Evolutionary conservation across 2,113 vertebrate genomes (phyloP).

Genomic region (Epinephelus fuscoguttatus): DNA sequence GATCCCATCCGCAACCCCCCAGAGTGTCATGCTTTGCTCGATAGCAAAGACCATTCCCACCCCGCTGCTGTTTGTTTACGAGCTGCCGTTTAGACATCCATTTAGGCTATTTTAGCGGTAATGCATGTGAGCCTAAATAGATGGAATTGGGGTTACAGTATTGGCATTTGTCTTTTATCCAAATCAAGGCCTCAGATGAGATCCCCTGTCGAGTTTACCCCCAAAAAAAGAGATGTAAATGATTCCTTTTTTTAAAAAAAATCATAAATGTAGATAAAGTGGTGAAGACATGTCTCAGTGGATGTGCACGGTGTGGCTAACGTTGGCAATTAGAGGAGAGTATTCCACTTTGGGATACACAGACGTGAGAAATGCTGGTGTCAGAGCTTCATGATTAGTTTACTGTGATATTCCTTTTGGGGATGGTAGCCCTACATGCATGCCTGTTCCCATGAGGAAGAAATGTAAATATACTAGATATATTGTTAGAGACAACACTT

Average conservation of each 20-base stretch:
- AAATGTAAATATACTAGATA: constrained; percentile 82
- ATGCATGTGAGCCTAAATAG: constrained; percentile 78
- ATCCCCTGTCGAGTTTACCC: constrained; percentile 45
- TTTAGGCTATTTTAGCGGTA: constrained; percentile 80
- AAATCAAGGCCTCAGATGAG: constrained; percentile 66
- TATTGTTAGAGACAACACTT: constrained; percentile 78
- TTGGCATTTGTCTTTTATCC: constrained; percentile 67
- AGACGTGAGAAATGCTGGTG: constrained; percentile 68
- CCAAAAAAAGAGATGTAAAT: constrained; percentile 16
- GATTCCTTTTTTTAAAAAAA: not conserved
- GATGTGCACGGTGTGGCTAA: constrained; percentile 57
- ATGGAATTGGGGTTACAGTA: constrained; percentile 71
- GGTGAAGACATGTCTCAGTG: constrained; percentile 61
- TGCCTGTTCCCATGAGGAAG: constrained; percentile 71
- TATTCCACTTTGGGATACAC: constrained; percentile 59
- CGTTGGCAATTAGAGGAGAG: constrained; percentile 73
- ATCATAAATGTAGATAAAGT: constrained; percentile 67
- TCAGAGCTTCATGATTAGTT: constrained; percentile 76
- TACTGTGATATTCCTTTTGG: constrained; percentile 72
- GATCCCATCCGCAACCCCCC: constrained; percentile 77
- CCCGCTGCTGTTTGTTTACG: constrained; percentile 83
- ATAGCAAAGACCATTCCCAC: constrained; percentile 77
- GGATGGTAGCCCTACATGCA: constrained; percentile 63
- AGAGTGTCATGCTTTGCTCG: constrained; percentile 70
- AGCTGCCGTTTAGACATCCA: constrained; percentile 78